Base-by-base conservation (phyloP, 2,888 invertebrate species). In the Archips xylosteana region DNA sequence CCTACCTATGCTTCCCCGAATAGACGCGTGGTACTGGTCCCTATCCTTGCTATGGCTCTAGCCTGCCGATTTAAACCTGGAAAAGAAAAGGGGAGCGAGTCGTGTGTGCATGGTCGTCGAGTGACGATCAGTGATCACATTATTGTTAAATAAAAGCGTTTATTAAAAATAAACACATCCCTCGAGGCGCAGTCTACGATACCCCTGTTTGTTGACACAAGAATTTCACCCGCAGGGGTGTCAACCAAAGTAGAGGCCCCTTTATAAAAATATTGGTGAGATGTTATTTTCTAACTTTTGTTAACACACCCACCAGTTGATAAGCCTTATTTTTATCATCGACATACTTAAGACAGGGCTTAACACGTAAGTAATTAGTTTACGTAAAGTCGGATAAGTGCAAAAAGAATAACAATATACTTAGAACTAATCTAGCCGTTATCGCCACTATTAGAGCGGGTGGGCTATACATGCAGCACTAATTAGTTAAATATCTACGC, bases 91-190 rank as follows among this genome's bases (percentile, higher is more conserved):
- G 73, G 74, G 61, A n/a, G 12, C 2, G 32, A 8, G 64, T 23
- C 61, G 70, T 74, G 70, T 60, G 69, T 57, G 15, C 71, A 72
- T 73, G 71, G 70, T 69, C 65, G 67, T 68, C 68, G 67, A 76
- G 75, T 78, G 75, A 75, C 76, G 76, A 79, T 76, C 78, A 77
- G 72, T 78, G 81, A 79, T 78, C 79, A 78, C 82, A 83, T 86
- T 87, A 85, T 83, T 86, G 85, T 84, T 82, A 82, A 88, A 87
- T 89, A 87, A 89, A 88, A 86, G 86, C 85, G 87, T 91, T 92
- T 92, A 92, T 92, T 92, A 91, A 91, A 92, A 92, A 91, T 87
- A 89, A 89, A 89, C 87, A 86, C 87, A 85, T 88, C 90, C 89
- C 91, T 84, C 75, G 86, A 85, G 85, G 82, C 83, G 79, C 78